Evolutionary conservation across 2,797 vertebrate genomes (phyloP).

Genomic region (Chlorospingus semifuscus): DNA sequence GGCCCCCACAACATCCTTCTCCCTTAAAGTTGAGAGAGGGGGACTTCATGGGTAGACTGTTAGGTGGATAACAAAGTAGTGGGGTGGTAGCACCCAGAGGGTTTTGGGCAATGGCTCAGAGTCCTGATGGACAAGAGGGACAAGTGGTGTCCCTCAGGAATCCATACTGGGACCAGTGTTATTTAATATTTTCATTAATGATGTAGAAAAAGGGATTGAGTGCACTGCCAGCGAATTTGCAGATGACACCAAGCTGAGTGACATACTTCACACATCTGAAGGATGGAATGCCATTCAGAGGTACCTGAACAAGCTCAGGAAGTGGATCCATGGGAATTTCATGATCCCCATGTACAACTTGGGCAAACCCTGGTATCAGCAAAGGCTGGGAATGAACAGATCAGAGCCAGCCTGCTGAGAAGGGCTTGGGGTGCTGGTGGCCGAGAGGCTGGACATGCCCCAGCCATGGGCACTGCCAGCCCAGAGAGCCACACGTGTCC

Average conservation of each 20-base stretch:
- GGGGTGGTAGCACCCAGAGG: neutral
- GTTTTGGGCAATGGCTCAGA: neutral
- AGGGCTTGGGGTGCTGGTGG: neutral
- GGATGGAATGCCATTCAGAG: neutral
- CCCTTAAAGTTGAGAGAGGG: neutral
- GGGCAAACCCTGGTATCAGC: fast-evolving
- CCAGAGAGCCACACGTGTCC: neutral
- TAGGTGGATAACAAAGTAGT: neutral
- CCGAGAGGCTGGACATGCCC: neutral
- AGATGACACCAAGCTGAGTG: neutral
- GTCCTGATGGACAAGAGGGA: neutral
- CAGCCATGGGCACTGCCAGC: neutral
- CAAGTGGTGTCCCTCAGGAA: neutral
- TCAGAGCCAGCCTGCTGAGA: fast-evolving
- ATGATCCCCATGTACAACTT: neutral
- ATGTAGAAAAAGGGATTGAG: neutral
- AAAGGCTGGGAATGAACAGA: neutral
- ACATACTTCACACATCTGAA: too few species aligned
- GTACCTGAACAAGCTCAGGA: neutral
- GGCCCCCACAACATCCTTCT: neutral
- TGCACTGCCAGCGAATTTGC: neutral
- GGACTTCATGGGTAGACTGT: neutral
- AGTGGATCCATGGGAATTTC: neutral
- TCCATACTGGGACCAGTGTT: neutral
- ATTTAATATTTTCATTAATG: neutral